A percentile compares a stretch with the other conserved stretches of the same genome.
These are phyloP conservation scores for Aplysia californica DNA, from an alignment of 1,140 invertebrate species.

Conservation along the genomic window DNA sequence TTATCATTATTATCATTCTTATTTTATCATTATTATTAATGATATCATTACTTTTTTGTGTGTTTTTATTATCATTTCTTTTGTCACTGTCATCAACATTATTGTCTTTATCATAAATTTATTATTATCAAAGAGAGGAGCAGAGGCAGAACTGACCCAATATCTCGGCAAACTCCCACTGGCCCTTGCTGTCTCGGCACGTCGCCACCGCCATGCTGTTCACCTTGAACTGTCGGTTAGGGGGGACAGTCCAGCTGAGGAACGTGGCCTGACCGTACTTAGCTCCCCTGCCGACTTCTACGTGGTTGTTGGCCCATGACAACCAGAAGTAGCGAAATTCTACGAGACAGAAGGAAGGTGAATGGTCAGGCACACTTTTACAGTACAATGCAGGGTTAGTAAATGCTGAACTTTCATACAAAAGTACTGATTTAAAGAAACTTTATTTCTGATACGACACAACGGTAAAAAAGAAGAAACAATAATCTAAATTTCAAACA, in stretches of 20 bases:
- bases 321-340: conserved; percentile 63
- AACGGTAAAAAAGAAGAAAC: no score
- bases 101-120: no score
- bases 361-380: background rate
- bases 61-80: no score
- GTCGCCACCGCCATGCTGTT: conserved; percentile 64
- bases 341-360: background rate
- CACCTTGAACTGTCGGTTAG: conserved; percentile 54
- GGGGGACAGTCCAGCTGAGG: conserved; percentile 55
- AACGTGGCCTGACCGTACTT: conserved; percentile 55
- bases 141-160: conserved; percentile 58
- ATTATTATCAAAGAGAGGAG: no score
- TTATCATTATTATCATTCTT: no score
- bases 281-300: conserved; percentile 60
- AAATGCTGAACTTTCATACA: no score
- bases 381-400: background rate
- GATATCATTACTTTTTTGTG: no score
- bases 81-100: no score
- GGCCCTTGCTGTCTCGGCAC: conserved; percentile 51
- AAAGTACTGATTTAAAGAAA: no score
- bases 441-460: no score
- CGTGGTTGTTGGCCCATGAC: conserved; percentile 51
- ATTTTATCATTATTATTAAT: no score
- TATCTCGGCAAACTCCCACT: conserved; percentile 65
- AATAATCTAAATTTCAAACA: no score